A percentile compares a stretch with the other conserved stretches of the same genome.
These are phyloP conservation scores for Heterocephalus glaber DNA, from an alignment of 2,113 vertebrate species.

Conservation along the genomic window DNA sequence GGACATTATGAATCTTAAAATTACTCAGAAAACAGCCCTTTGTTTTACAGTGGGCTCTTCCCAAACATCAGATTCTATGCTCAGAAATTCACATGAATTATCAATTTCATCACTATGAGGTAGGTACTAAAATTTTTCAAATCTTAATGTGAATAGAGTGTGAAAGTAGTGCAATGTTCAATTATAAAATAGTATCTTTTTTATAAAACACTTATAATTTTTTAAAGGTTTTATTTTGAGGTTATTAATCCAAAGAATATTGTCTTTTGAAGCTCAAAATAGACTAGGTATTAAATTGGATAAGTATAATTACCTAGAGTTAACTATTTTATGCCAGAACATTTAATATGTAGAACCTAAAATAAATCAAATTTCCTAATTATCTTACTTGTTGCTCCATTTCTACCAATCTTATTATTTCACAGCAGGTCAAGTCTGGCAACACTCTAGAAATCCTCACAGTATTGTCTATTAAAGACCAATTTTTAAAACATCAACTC, in stretches of 20 bases:
- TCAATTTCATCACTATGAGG: background rate
- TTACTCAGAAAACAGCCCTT: background rate
- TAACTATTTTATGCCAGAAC: background rate
- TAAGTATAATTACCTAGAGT: background rate
- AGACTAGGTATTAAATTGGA: background rate
- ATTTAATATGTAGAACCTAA: background rate
- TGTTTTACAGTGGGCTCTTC: rapidly evolving
- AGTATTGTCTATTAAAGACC: background rate
- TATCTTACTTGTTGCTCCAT: background rate
- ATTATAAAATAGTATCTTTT: background rate
- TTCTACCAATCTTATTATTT: background rate
- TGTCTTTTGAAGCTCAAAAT: background rate
- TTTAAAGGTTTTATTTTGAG: background rate
- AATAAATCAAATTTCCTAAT: background rate
- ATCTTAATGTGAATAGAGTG: background rate
- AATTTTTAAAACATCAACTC: background rate
- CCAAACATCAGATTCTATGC: background rate
- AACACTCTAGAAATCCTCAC: background rate
- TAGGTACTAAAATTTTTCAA: background rate
- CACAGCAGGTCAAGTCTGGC: background rate
- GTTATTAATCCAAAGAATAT: background rate
- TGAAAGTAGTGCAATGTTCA: background rate
- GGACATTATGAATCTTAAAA: background rate
- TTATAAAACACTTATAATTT: background rate
- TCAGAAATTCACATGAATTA: background rate